These are phyloP conservation scores for Eudyptes chrysolophus DNA, from an alignment of 2,113 vertebrate genomes.

Conservation along the genomic window DNA sequence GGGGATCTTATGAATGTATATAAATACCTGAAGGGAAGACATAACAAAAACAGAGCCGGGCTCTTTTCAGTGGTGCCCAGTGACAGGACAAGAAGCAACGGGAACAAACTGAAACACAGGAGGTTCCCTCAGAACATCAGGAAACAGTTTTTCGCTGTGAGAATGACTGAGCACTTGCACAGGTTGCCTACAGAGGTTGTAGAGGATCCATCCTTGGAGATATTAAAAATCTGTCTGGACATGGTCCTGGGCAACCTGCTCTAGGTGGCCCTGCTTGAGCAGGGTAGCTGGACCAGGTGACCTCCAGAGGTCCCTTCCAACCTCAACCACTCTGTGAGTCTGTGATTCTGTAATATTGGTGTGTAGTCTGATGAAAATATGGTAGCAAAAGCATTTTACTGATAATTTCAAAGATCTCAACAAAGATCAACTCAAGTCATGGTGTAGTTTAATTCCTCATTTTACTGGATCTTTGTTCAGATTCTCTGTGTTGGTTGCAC, in stretches of 20 bases:
- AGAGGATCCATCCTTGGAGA: not conserved
- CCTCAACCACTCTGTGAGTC: not conserved
- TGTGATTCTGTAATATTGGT: not conserved
- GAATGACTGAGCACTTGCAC: not conserved
- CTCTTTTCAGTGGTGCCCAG: not conserved
- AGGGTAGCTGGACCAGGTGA: not conserved
- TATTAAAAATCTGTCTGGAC: not conserved
- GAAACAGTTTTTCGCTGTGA: not conserved
- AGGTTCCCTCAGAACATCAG: too few relatives aligned
- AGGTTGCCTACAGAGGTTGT: not conserved
- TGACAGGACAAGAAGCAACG: too few relatives aligned
- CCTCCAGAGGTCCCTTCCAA: not conserved
- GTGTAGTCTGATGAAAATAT: not conserved
- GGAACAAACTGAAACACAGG: too few relatives aligned
- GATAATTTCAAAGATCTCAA: not conserved
- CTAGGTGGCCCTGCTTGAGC: not conserved
- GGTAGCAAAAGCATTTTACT: not conserved
- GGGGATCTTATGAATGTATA: not conserved
- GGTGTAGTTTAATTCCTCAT: not conserved
- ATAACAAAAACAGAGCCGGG: not conserved
- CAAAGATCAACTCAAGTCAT: not conserved
- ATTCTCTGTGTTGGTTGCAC: not conserved
- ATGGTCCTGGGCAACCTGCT: not conserved
- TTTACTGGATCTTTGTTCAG: not conserved
- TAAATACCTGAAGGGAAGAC: not conserved